Percentiles rank a stretch among this genome's conserved stretches.
phyloP scores from a whole-genome alignment of 1,140 invertebrate species.

The Heliothis subflexa region DNA sequence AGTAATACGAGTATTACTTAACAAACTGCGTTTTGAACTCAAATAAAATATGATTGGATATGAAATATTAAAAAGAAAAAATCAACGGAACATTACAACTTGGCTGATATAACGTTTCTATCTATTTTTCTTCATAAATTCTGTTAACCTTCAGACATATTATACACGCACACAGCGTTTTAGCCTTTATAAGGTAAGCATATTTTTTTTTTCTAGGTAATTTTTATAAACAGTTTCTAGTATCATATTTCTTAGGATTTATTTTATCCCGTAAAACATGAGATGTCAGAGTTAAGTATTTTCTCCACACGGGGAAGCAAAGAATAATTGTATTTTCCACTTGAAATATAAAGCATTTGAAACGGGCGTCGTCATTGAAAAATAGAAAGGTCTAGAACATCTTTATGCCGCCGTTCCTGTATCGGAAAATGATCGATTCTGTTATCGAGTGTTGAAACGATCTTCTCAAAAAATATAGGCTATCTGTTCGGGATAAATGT shows the following conservation, averaged over 20 bases:
- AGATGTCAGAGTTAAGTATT: slow-evolving; percentile 15
- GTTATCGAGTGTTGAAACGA: slow-evolving; percentile 44
- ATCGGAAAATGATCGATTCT: slow-evolving; percentile 44
- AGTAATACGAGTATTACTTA: no score
- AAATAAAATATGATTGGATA: no score
- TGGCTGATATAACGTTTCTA: no score
- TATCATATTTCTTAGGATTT: background rate
- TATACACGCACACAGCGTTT: background rate
- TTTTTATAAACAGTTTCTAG: background rate
- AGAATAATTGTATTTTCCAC: slow-evolving; percentile 37
- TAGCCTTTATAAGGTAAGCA: background rate
- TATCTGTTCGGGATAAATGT: slow-evolving; percentile 3
- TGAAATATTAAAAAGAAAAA: no score
- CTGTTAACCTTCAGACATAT: background rate
- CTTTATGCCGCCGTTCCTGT: slow-evolving; percentile 48
- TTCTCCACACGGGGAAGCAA: slow-evolving; percentile 7
- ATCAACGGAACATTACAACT: no score
- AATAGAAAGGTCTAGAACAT: slow-evolving; percentile 42
- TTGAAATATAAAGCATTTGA: slow-evolving; percentile 40
- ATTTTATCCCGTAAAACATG: slow-evolving; percentile 7
- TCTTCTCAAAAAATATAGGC: slow-evolving; percentile 42
- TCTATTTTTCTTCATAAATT: no score
- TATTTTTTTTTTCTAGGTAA: background rate
- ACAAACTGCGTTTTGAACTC: no score
- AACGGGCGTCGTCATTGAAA: slow-evolving; percentile 35